Conservation (phyloP, 1,140 invertebrate species). For the Eufriesea mexicana region DNA sequence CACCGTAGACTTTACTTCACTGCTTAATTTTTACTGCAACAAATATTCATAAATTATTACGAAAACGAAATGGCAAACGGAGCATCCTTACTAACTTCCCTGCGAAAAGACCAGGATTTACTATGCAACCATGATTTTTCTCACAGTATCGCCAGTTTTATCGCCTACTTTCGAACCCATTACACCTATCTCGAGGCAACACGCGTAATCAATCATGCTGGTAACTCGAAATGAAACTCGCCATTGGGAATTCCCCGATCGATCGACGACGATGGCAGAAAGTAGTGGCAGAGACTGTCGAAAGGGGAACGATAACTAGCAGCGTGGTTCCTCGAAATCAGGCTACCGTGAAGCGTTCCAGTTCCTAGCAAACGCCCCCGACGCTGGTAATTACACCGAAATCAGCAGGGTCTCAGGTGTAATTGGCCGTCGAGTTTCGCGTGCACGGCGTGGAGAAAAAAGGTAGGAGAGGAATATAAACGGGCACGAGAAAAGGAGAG, state of each 20-base stretch:
- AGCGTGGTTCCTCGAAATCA: conserved; percentile 54
- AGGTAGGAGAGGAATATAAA: conserved; percentile 27
- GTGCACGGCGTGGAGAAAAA: conserved; percentile 1
- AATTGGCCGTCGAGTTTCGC: conserved; percentile 54
- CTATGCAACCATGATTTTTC: too few relatives aligned
- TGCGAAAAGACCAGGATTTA: too few relatives aligned
- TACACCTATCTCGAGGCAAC: not conserved
- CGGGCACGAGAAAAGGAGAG: too few relatives aligned
- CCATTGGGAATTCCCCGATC: not conserved
- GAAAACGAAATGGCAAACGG: too few relatives aligned
- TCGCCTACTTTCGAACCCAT: not conserved
- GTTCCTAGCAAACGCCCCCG: conserved; percentile 57
- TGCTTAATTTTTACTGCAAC: too few relatives aligned
- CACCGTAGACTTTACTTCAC: too few relatives aligned
- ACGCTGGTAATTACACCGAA: conserved; percentile 66
- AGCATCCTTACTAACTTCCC: too few relatives aligned
- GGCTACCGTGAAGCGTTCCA: conserved; percentile 71
- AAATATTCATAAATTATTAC: too few relatives aligned
- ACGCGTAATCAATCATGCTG: not conserved
- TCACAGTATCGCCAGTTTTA: not conserved
- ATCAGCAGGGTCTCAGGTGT: conserved; percentile 28
- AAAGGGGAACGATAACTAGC: conserved; percentile 66
- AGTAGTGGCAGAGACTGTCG: conserved; percentile 46
- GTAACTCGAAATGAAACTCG: too few relatives aligned
- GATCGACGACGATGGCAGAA: not conserved